Conservation (phyloP, 2,888 invertebrate genomes). For the Amiota mariae region DNA sequence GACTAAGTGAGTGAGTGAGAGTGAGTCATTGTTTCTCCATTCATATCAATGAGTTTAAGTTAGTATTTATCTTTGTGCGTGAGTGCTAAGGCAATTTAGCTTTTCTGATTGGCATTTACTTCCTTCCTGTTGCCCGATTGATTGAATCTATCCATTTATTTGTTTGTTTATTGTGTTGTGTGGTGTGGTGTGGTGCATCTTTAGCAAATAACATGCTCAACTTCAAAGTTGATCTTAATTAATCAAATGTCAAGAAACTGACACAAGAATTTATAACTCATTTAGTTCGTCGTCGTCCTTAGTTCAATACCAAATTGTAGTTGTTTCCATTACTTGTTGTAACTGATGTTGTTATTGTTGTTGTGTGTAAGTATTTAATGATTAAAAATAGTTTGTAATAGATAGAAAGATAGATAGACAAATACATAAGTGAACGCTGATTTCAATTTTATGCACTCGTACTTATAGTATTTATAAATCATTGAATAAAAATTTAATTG, state of each 20-base stretch:
- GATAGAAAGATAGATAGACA: too few species aligned
- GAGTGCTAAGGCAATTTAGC: slow-evolving; percentile 38
- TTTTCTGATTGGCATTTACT: slow-evolving; percentile 61
- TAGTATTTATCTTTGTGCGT: slow-evolving; percentile 13
- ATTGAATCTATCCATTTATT: neutral
- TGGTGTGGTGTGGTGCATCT: slow-evolving; percentile 28
- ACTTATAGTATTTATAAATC: too few species aligned
- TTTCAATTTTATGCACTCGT: too few species aligned
- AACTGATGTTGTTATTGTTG: slow-evolving; percentile 23
- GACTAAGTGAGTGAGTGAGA: slow-evolving; percentile 25
- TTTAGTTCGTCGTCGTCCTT: slow-evolving; percentile 24
- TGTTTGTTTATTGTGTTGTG: too few species aligned
- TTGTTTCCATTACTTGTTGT: slow-evolving; percentile 10
- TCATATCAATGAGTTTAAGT: slow-evolving; percentile 55
- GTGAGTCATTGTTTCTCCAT: slow-evolving; percentile 58
- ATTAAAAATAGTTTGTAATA: neutral
- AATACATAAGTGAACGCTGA: too few species aligned
- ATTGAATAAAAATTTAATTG: too few species aligned
- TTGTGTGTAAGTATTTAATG: slow-evolving; percentile 3
- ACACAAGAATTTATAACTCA: slow-evolving; percentile 64
- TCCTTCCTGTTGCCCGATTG: slow-evolving; percentile 42
- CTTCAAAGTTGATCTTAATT: slow-evolving; percentile 63
- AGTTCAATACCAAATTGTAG: neutral
- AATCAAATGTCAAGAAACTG: slow-evolving; percentile 66
- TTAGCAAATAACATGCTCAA: slow-evolving; percentile 54